These are phyloP conservation scores for Microctenopoma lineatum DNA, from an alignment of 2,797 vertebrate species.

Conservation along the genomic window DNA sequence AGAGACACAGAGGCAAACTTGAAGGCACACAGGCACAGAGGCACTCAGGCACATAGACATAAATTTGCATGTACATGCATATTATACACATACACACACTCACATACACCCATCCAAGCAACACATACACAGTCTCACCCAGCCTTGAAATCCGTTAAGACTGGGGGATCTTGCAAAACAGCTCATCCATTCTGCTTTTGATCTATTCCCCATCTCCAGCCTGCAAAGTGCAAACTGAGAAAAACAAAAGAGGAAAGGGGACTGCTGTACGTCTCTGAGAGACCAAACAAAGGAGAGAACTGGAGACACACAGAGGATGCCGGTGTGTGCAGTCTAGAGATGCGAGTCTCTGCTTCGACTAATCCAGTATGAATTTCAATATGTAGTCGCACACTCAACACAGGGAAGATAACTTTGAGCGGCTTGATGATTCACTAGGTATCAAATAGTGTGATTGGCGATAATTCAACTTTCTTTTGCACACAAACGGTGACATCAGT, in stretches of 20 bases:
- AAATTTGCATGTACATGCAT: conserved; percentile 73
- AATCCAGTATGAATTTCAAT: conserved; percentile 59
- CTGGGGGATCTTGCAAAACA: conserved; percentile 81
- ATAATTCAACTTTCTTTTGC: conserved; percentile 13
- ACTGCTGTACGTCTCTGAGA: conserved; percentile 75
- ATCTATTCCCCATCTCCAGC: conserved; percentile 83
- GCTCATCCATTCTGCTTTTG: conserved; percentile 82
- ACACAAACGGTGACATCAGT: conserved; percentile 2
- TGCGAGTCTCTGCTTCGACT: conserved; percentile 44
- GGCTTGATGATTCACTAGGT: conserved; percentile 21
- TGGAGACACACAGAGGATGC: conserved; percentile 52
- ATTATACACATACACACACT: conserved; percentile 51
- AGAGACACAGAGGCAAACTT: conserved; percentile 62
- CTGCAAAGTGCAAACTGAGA: conserved; percentile 77
- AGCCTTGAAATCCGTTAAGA: conserved; percentile 82
- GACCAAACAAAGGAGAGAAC: conserved; percentile 73
- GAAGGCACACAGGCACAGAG: conserved; percentile 66
- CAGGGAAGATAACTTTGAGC: conserved; percentile 25
- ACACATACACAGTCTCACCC: conserved; percentile 72
- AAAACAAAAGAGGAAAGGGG: conserved; percentile 80
- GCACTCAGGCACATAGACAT: conserved; percentile 64
- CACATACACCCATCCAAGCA: conserved; percentile 48
- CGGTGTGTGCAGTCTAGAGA: conserved; percentile 48
- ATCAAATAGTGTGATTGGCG: conserved; percentile 18
- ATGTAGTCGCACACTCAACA: conserved; percentile 31